Base-by-base conservation (phyloP, 2,797 vertebrate species). In the Hafferia zeledoni region DNA sequence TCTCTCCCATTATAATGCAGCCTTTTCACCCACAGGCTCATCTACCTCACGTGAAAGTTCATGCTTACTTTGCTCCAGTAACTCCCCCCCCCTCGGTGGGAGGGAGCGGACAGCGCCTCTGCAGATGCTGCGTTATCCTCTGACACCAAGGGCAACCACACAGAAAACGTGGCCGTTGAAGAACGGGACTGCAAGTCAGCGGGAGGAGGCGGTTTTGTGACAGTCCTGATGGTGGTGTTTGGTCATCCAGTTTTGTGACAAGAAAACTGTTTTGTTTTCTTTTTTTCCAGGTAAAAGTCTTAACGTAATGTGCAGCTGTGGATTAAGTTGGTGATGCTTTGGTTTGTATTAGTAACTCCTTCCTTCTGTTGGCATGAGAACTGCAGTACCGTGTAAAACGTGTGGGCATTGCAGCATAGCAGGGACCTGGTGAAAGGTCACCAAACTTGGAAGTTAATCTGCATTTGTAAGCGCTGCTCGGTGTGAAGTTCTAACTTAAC, bases 21-120 rank as follows among this genome's bases (percentile, higher is more conserved):
- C 23, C 46, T 92, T 94, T 78, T 77, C 81, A 5, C 55, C 74
- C 94, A 11, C 97, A 99, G 99, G 98, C 99, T 89, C 99, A 99
- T 90, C 98, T 99, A 89, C 99, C 99, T 83, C 98, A 99, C 4
- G 99, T 99, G 95, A 99, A 99, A 94, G 99, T 99, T 90, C 99
- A 99, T 3, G 99, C 99, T 96, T 99, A 99, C 97, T 99, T 99
- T 76, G 99, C 99, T 39, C 99, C 99, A 3, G 98, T 99, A 72
- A 99, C 99, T 13, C 99, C 99, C 6, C 99, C 99, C 12, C 98
- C 98, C 1, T 98, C 99, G 4, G 98, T 98, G 47, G 98, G 99
- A 63, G 98, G 99, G 82, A 98, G 98, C 3, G 98, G 98, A 63
- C 99, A 98, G 94, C 98, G 98, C 87, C 98, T 99, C 93, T 99